Evolutionary conservation across 2,888 invertebrate genomes (phyloP).

Genomic region (Sinhomidia bicolor): DNA sequence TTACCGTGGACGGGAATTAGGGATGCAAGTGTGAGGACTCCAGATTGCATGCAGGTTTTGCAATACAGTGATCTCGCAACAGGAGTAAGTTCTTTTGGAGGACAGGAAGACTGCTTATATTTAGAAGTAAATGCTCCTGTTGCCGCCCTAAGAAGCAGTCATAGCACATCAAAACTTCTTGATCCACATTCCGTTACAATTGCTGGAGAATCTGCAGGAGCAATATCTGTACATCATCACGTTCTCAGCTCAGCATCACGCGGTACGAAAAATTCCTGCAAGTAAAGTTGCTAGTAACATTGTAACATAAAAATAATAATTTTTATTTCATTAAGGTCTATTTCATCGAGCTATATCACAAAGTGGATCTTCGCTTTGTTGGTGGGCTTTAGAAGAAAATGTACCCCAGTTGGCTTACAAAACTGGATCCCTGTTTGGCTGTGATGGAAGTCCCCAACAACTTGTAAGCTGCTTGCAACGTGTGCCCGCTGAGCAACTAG

Average conservation of each 20-base stretch:
- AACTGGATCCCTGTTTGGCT: conserved; percentile 61
- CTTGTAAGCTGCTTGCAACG: conserved; percentile 72
- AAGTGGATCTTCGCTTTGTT: conserved; percentile 76
- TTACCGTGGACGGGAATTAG: neutral
- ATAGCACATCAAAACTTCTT: neutral
- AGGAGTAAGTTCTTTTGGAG: neutral
- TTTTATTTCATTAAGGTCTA: conserved; percentile 21
- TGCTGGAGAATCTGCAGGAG: conserved; percentile 4
- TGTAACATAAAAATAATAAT: neutral
- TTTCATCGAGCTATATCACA: conserved; percentile 77
- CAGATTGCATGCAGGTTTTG: neutral
- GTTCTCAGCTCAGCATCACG: neutral
- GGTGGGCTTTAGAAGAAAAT: conserved; percentile 74
- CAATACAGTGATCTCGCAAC: conserved; percentile 9
- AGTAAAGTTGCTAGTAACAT: neutral
- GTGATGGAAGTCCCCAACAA: conserved; percentile 62
- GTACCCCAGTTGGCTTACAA: conserved; percentile 47
- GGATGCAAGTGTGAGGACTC: neutral
- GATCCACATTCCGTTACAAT: neutral
- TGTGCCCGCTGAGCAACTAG: conserved; percentile 62
- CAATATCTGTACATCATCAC: conserved; percentile 11
- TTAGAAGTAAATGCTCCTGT: neutral
- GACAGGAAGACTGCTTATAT: conserved; percentile 15
- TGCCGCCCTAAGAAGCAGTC: no score
- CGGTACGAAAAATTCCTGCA: neutral